Evolutionary conservation across 2,797 vertebrate genomes (phyloP).

Genomic region (Lithobates pipiens): DNA sequence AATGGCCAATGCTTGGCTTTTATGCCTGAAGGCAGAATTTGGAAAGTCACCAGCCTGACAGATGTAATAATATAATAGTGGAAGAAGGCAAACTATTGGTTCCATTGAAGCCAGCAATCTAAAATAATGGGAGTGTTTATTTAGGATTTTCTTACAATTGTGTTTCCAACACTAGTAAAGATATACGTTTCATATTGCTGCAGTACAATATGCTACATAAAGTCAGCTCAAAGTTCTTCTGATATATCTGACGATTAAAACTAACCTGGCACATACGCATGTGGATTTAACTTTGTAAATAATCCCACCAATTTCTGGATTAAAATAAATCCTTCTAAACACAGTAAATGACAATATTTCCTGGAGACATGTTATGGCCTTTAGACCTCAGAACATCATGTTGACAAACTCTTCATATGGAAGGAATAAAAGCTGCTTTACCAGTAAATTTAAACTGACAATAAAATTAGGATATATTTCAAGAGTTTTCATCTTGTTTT

Average conservation of each 20-base stretch:
- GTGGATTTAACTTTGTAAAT: slow-evolving; percentile 34
- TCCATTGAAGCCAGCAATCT: background rate
- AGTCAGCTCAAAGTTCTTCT: background rate
- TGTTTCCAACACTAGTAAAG: slow-evolving; percentile 5
- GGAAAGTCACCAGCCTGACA: background rate
- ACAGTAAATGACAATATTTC: slow-evolving; percentile 47
- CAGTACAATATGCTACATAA: background rate
- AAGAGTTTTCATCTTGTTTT: slow-evolving; percentile 9
- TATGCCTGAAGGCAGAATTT: background rate
- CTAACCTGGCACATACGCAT: slow-evolving; percentile 13
- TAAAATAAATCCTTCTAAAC: slow-evolving; percentile 40
- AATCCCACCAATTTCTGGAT: slow-evolving; percentile 50
- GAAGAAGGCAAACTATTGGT: background rate
- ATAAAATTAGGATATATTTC: slow-evolving; percentile 42
- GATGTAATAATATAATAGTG: background rate
- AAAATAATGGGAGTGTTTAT: background rate
- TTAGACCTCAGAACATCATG: slow-evolving; percentile 34
- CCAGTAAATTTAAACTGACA: slow-evolving; percentile 50
- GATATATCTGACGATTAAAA: slow-evolving; percentile 3
- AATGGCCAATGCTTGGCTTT: background rate
- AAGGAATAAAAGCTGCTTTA: slow-evolving; percentile 35
- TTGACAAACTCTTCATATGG: slow-evolving; percentile 50
- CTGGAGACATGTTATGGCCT: slow-evolving; percentile 36
- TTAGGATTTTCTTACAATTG: background rate
- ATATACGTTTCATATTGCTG: background rate